A percentile compares a stretch with the other conserved stretches of the same genome.
Evolutionary conservation across 2,888 invertebrate genomes (phyloP).

Genomic region (Leucophenga maculata): DNA sequence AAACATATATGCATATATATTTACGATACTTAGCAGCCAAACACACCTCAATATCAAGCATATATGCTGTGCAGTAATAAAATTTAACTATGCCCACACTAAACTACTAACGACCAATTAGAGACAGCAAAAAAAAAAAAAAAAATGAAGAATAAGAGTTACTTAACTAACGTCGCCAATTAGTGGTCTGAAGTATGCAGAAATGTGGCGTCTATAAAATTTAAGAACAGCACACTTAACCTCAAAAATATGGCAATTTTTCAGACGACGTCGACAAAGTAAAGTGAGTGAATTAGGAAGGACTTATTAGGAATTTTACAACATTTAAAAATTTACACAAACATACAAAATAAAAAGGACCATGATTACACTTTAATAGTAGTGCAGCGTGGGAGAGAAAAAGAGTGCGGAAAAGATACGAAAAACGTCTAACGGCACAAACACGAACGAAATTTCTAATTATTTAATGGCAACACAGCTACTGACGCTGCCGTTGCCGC

Average conservation of each 20-base stretch:
- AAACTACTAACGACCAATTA: too few relatives aligned
- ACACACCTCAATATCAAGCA: too few relatives aligned
- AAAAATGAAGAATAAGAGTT: too few relatives aligned
- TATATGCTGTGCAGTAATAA: too few relatives aligned
- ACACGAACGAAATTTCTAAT: slow-evolving; percentile 53
- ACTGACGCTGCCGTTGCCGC: too few relatives aligned
- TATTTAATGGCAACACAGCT: slow-evolving; percentile 56
- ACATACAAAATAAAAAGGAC: slow-evolving; percentile 50
- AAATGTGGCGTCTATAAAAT: slow-evolving; percentile 39
- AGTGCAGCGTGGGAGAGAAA: slow-evolving; percentile 20
- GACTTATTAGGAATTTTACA: slow-evolving; percentile 28
- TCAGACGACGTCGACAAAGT: background rate
- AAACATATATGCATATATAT: too few relatives aligned
- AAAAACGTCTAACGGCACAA: slow-evolving; percentile 33
- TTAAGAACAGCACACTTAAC: slow-evolving; percentile 19
- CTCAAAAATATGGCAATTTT: background rate
- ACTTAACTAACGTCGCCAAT: slow-evolving; percentile 8
- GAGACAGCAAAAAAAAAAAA: too few relatives aligned
- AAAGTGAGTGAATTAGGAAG: background rate
- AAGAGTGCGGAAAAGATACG: slow-evolving; percentile 43
- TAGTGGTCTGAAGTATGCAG: slow-evolving; percentile 9
- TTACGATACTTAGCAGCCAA: too few relatives aligned
- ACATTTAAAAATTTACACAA: slow-evolving; percentile 36
- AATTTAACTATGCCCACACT: too few relatives aligned
- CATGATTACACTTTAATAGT: slow-evolving; percentile 62